Conservation (phyloP, 64 coral and sea anemone species). For the Astreopora myriophthalma region DNA sequence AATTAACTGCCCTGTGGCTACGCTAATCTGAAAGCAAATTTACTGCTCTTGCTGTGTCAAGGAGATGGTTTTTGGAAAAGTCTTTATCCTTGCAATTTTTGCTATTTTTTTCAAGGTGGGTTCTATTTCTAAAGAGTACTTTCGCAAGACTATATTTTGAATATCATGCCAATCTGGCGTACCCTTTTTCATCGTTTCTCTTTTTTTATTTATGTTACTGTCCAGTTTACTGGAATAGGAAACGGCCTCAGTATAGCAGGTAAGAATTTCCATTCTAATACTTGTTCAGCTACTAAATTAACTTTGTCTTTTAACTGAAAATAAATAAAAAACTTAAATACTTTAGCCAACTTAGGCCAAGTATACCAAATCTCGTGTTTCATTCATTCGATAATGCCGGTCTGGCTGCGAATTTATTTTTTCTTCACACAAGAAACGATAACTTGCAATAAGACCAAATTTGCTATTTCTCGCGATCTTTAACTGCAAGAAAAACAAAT, state of each 20-base stretch:
- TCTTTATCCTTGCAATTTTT: background rate
- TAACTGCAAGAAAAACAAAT: background rate
- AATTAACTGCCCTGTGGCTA: background rate
- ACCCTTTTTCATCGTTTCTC: background rate
- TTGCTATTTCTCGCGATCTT: background rate
- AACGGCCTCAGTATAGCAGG: background rate
- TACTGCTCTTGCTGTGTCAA: background rate
- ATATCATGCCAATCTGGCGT: background rate
- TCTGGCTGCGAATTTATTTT: too few relatives aligned
- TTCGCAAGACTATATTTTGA: background rate
- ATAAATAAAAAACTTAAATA: background rate
- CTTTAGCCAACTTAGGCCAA: background rate
- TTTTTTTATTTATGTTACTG: background rate
- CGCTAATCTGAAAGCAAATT: background rate
- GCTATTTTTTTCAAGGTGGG: background rate
- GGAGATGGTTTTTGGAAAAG: constrained; percentile 12
- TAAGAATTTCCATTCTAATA: background rate
- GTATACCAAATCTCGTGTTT: background rate
- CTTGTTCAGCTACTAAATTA: background rate
- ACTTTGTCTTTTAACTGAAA: background rate
- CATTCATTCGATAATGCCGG: too few relatives aligned
- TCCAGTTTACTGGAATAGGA: background rate
- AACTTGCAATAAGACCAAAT: background rate
- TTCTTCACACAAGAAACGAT: background rate
- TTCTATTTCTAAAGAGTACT: background rate